Percentiles rank a stretch among this genome's conserved stretches.
These are phyloP conservation scores for Apamea sordens DNA, from an alignment of 2,888 invertebrate species.

Conservation along the genomic window DNA sequence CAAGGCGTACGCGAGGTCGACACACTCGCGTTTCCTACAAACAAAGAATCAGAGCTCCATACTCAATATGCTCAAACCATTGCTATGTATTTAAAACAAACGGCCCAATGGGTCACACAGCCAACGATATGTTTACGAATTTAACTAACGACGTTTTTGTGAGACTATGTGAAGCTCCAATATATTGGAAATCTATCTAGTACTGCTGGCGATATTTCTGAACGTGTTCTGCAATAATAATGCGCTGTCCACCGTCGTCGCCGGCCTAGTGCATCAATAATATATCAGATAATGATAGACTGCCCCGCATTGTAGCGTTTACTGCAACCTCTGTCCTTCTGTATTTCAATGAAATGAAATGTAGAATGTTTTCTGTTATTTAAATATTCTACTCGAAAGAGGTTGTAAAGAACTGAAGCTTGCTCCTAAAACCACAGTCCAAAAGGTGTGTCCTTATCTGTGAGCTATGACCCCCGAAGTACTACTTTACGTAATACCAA, in stretches of 20 bases:
- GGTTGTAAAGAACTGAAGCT: not conserved
- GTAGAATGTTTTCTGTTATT: conserved; percentile 9
- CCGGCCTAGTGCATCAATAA: conserved; percentile 42
- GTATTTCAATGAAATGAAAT: not conserved
- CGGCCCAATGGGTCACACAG: conserved; percentile 13
- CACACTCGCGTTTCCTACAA: conserved; percentile 71
- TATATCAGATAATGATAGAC: conserved; percentile 51
- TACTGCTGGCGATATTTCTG: conserved; percentile 18
- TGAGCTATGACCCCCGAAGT: not conserved
- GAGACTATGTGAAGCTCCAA: conserved; percentile 7
- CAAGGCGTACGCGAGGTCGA: conserved; percentile 74
- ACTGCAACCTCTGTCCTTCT: conserved; percentile 23
- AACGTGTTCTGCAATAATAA: conserved; percentile 30
- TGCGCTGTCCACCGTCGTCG: conserved; percentile 17
- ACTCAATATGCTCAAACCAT: conserved; percentile 56
- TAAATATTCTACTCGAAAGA: not conserved
- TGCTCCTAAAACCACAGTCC: not conserved
- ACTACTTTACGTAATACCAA: conserved; percentile 29
- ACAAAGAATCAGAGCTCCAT: conserved; percentile 69
- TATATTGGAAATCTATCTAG: conserved; percentile 7
- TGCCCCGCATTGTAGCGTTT: conserved; percentile 27
- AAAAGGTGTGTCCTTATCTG: not conserved
- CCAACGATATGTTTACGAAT: conserved; percentile 18
- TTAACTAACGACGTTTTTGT: conserved; percentile 28
- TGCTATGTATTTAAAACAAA: conserved; percentile 55